These are phyloP conservation scores for Misgurnus anguillicaudatus DNA, from an alignment of 2,113 vertebrate genomes.

Conservation along the genomic window DNA sequence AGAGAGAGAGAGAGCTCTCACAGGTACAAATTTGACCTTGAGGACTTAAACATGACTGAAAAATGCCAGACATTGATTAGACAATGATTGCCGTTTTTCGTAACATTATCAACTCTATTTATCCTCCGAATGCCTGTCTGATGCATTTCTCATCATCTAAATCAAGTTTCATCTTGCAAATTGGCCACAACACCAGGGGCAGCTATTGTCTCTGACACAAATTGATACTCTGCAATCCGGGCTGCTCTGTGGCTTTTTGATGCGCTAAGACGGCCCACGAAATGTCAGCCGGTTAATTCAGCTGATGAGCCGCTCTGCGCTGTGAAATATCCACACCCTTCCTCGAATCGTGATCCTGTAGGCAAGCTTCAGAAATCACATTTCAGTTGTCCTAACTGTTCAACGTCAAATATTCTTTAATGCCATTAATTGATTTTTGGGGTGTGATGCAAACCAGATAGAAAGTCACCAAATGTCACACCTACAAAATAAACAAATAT, in stretches of 20 bases:
- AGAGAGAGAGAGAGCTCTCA: background rate
- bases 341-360: background rate
- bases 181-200: constrained; percentile 28
- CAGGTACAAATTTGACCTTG: constrained; percentile 35
- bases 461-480: constrained; percentile 33
- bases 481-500: constrained; percentile 29
- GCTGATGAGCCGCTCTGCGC: constrained; percentile 19
- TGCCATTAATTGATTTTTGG: constrained; percentile 48
- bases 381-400: constrained; percentile 16
- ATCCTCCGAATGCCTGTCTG: constrained; percentile 30
- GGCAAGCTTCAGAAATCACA: constrained; percentile 2
- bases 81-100: constrained; percentile 46
- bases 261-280: constrained; percentile 41
- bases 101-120: constrained; percentile 39
- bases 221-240: constrained; percentile 53
- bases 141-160: constrained; percentile 50
- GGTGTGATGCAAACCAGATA: constrained; percentile 20
- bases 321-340: background rate
- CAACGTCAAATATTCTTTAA: constrained; percentile 41
- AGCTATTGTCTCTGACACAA: constrained; percentile 28
- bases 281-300: constrained; percentile 58
- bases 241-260: constrained; percentile 41
- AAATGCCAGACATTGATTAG: constrained; percentile 41
- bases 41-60: constrained; percentile 35
- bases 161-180: constrained; percentile 41